Evolutionary conservation across 2,797 vertebrate species (phyloP).

Genomic region (Macropodus opercularis): DNA sequence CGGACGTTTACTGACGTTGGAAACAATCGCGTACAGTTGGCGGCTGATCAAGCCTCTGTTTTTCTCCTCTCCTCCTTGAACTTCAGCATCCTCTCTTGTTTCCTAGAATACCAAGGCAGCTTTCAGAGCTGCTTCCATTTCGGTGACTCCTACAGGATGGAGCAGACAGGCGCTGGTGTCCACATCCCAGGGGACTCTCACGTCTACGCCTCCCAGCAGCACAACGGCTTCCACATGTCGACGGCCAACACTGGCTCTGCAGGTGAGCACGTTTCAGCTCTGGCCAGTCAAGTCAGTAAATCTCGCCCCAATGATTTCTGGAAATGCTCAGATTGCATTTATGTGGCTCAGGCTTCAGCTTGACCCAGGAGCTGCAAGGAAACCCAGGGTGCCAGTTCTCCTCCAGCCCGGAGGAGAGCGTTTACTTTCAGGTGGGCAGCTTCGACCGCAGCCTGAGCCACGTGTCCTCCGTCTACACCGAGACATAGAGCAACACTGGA

Average conservation of each 20-base stretch:
- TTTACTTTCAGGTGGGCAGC: conserved; percentile 92
- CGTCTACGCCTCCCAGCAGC: conserved; percentile 85
- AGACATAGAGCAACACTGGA: conserved; percentile 83
- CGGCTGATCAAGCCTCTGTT: conserved; percentile 54
- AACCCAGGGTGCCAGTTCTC: conserved; percentile 84
- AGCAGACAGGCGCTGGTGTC: conserved; percentile 82
- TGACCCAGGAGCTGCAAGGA: conserved; percentile 85
- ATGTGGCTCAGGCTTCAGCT: conserved; percentile 86
- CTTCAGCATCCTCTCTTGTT: conserved; percentile 20
- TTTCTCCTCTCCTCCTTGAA: conserved; percentile 12
- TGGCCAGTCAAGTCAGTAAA: not conserved
- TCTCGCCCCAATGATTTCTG: not conserved
- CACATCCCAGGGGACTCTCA: conserved; percentile 86
- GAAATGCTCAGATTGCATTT: not conserved
- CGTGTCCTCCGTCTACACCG: conserved; percentile 94
- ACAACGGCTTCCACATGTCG: conserved; percentile 90
- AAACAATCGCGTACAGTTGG: conserved; percentile 50
- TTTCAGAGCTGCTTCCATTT: conserved; percentile 97
- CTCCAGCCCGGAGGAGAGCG: conserved; percentile 86
- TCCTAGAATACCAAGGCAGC: conserved; percentile 95
- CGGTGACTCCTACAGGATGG: conserved; percentile 91
- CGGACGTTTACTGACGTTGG: conserved; percentile 24
- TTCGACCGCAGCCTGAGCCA: conserved; percentile 95
- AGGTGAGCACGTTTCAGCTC: conserved; percentile 76
- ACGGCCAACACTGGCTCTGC: conserved; percentile 80